Evolutionary conservation across 2,888 invertebrate species (phyloP), one percentile per base, ranked within the genome.

Genomic region (Auanema sp.): DNA sequence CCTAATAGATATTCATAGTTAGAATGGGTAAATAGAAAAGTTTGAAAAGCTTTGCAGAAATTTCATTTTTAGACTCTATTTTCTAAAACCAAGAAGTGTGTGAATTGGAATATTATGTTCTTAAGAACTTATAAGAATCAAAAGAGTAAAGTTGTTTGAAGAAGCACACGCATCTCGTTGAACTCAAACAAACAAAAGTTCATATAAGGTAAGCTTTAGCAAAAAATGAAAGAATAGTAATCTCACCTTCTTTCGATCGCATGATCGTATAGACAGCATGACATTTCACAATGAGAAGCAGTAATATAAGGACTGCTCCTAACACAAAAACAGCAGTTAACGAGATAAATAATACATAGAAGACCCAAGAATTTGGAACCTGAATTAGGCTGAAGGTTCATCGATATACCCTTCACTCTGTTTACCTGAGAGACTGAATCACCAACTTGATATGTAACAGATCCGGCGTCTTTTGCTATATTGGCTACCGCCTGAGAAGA

Each of bases 341-440:
- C 5, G 81, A 77, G 47, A 81, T 79, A 63, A 81, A 79, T 25
- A 81, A 68, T 12, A 82, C 61, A 61, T 81, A 81, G 69, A 81
- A 81, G n/a, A 81, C 77, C 81, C 81, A 81, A 25, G 79, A 71
- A 54, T 79, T 79, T 16, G 81, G 81, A 43, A 81, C 71, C 79
- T 79, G 58, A 58, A 74, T 56, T 16, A 8, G 4, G 52, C 16
- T 24, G 49, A 33, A 33, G 33, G 6, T 42, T 18, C 44, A 40
- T n/a, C n/a, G 18, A 33, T 21, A 43, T n/a, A 33, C 56, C 21
- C 18, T 0, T 16, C 21, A 55, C 16, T 54, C 14, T 33, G 16
- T 40, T n/a, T 49, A 79, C 80, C 71, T 81, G 80, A 47, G 73
- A 69, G 14, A 81, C 78, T 2, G 80, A 79, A 50, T 75, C 72